A percentile compares a stretch with the other conserved stretches of the same genome.
phyloP scores from a whole-genome alignment of 1,140 invertebrate genomes.

The Coboldia fuscipes region DNA sequence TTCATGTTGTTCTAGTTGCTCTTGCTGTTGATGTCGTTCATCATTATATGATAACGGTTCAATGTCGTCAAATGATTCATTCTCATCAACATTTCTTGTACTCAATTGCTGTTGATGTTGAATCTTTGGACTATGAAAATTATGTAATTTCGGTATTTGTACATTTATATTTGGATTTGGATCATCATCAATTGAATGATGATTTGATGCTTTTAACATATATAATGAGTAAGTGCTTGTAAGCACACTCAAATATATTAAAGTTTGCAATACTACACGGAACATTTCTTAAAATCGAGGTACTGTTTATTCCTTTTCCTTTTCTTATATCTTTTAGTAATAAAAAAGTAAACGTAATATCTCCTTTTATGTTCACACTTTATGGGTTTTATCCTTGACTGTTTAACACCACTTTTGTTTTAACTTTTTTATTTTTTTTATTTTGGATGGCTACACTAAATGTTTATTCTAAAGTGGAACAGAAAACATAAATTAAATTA shows the following conservation, averaged over 20 bases:
- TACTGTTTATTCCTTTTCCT: neutral
- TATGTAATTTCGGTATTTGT: too few species aligned
- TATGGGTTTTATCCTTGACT: neutral
- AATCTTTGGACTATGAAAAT: too few species aligned
- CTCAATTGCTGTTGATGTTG: too few species aligned
- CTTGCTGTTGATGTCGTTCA: neutral
- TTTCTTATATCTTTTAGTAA: neutral
- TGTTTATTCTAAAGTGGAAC: too few species aligned
- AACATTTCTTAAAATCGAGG: neutral
- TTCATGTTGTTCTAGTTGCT: neutral
- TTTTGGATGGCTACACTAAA: too few species aligned
- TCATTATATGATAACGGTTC: too few species aligned
- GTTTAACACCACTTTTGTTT: neutral
- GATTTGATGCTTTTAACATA: constrained; percentile 6
- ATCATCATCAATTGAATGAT: constrained; percentile 5
- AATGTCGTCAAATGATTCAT: too few species aligned
- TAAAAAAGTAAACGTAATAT: neutral
- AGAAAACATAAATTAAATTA: too few species aligned
- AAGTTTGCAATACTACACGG: constrained; percentile 1
- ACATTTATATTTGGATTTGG: too few species aligned
- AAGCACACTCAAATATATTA: constrained; percentile 2
- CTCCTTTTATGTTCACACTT: too few species aligned
- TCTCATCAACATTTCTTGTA: too few species aligned
- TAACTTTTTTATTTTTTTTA: neutral
- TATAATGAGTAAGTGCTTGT: constrained; percentile 3